These are phyloP conservation scores for Hedya salicella DNA, from an alignment of 2,888 invertebrate genomes.

Conservation along the genomic window DNA sequence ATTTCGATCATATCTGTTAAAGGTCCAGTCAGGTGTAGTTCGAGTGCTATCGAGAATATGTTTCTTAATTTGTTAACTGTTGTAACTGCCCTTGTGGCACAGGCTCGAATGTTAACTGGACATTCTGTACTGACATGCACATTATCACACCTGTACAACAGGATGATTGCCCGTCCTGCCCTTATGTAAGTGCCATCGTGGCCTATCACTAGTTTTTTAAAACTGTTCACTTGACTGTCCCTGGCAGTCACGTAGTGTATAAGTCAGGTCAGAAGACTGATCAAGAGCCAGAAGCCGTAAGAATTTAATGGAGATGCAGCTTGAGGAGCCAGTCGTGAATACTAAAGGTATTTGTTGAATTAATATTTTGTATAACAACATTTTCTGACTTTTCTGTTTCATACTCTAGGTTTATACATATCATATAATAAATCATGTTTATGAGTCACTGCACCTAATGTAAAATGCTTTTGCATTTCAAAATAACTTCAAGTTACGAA, in stretches of 20 bases:
- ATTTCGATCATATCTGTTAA: slow-evolving; percentile 85
- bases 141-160: slow-evolving; percentile 55
- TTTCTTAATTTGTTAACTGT: slow-evolving; percentile 68
- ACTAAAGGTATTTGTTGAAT: slow-evolving; percentile 83
- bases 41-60: slow-evolving; percentile 80
- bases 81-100: slow-evolving; percentile 63
- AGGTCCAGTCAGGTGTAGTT: slow-evolving; percentile 85
- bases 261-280: slow-evolving; percentile 85
- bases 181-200: slow-evolving; percentile 68
- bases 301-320: slow-evolving; percentile 82
- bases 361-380: slow-evolving; percentile 80
- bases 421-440: slow-evolving; percentile 34
- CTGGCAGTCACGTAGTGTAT: slow-evolving; percentile 84
- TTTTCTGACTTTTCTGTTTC: slow-evolving; percentile 65
- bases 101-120: slow-evolving; percentile 59
- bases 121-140: slow-evolving; percentile 63
- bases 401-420: slow-evolving; percentile 54
- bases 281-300: slow-evolving; percentile 81
- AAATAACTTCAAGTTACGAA: neutral
- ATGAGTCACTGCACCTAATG: neutral
- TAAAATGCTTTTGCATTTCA: slow-evolving; percentile 20
- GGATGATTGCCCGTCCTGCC: slow-evolving; percentile 56
- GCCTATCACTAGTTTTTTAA: slow-evolving; percentile 81
- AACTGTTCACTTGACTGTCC: slow-evolving; percentile 84
- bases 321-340: slow-evolving; percentile 77